Evolutionary conservation across 2,888 invertebrate genomes (phyloP).

Genomic region (Ditylenchus weischeri): DNA sequence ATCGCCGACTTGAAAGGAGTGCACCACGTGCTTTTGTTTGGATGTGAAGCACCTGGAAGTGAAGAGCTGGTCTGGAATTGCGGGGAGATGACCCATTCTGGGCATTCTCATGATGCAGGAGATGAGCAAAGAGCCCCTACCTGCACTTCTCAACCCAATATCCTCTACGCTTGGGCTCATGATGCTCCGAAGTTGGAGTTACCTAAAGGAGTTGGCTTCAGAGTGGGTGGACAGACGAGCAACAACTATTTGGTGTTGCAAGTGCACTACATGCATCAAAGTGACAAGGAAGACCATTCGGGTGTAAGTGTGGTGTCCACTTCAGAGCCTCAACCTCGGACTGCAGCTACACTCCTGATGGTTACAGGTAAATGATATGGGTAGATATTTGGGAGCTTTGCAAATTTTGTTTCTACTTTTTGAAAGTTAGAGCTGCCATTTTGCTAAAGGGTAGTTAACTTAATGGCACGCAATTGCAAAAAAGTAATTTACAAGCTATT

Average conservation of each 20-base stretch:
- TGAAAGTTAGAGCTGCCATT: too few relatives aligned
- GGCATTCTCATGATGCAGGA: constrained; percentile 46
- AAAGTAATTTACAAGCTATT: too few relatives aligned
- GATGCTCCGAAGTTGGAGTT: constrained; percentile 79
- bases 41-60: constrained; percentile 77
- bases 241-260: constrained; percentile 88
- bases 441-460: too few relatives aligned
- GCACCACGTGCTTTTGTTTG: constrained; percentile 89
- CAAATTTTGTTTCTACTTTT: too few relatives aligned
- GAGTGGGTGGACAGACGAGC: constrained; percentile 75
- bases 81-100: constrained; percentile 75
- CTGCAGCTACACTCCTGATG: constrained; percentile 84
- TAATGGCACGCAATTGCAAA: too few relatives aligned
- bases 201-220: constrained; percentile 81
- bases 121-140: constrained; percentile 68
- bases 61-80: constrained; percentile 79
- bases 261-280: constrained; percentile 72
- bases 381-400: too few relatives aligned
- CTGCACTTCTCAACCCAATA: constrained; percentile 67
- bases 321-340: constrained; percentile 65
- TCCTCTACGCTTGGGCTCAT: constrained; percentile 89
- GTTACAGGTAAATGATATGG: constrained; percentile 66
- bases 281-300: constrained; percentile 70
- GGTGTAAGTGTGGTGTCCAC: constrained; percentile 63
- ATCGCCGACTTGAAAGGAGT: constrained; percentile 84